These are phyloP conservation scores for Dicaeum eximium DNA, from an alignment of 2,113 vertebrate species.

Conservation along the genomic window DNA sequence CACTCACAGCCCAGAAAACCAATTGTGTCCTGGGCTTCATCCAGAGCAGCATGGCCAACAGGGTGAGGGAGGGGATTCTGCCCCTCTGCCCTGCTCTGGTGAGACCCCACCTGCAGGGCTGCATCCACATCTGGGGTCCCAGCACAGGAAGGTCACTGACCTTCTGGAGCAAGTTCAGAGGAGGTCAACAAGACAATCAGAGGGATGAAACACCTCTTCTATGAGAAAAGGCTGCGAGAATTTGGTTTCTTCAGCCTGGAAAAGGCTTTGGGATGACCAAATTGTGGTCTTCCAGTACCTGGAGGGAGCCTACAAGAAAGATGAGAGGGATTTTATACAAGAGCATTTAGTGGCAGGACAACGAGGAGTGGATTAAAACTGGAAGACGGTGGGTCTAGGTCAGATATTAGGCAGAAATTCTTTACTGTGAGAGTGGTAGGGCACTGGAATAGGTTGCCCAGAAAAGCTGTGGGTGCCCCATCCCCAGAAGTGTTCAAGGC, in stretches of 20 bases:
- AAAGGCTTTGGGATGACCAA: neutral
- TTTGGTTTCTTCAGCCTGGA: neutral
- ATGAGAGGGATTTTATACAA: neutral
- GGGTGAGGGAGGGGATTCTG: neutral
- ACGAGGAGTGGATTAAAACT: neutral
- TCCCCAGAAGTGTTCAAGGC: neutral
- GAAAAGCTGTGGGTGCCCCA: too few relatives aligned
- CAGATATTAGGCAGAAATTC: neutral
- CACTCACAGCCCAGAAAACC: neutral
- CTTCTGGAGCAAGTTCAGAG: fast-evolving
- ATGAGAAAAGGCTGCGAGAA: too few relatives aligned
- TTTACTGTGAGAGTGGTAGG: neutral
- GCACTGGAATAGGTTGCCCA: neutral
- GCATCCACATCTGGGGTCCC: neutral
- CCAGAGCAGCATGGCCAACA: fast-evolving
- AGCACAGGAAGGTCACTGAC: neutral
- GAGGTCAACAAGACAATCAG: neutral
- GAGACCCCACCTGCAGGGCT: neutral
- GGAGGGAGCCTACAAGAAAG: neutral
- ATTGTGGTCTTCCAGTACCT: neutral
- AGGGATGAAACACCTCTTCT: neutral
- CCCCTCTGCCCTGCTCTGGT: fast-evolving
- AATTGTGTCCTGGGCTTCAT: fast-evolving
- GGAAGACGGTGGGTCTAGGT: neutral
- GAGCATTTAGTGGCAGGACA: neutral